phyloP scores from a whole-genome alignment of 2,113 vertebrate genomes.

The Rostratula benghalensis region DNA sequence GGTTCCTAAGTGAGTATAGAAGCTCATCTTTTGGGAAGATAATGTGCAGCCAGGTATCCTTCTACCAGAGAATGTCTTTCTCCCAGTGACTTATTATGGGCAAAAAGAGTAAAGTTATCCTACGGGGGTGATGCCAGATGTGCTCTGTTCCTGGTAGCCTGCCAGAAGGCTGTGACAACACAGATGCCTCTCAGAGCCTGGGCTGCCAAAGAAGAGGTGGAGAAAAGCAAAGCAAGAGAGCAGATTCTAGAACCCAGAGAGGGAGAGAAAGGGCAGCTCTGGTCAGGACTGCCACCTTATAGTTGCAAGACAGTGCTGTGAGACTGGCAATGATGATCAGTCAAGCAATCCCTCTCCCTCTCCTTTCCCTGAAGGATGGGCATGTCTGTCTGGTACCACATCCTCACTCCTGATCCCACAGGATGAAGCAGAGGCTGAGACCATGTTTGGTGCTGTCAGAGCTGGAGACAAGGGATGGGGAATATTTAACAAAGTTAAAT shows the following conservation, averaged over 20 bases:
- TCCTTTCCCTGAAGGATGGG: neutral
- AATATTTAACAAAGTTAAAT: neutral
- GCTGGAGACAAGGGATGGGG: neutral
- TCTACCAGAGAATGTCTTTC: neutral
- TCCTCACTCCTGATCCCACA: neutral
- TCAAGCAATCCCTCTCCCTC: neutral
- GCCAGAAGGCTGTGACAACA: neutral
- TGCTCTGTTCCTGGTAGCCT: neutral
- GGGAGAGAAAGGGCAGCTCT: neutral
- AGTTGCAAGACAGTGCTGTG: rapidly evolving
- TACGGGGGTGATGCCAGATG: neutral
- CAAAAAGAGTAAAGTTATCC: neutral
- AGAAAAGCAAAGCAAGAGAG: neutral
- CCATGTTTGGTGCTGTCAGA: neutral
- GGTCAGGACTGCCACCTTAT: neutral
- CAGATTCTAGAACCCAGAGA: neutral
- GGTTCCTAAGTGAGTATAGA: neutral
- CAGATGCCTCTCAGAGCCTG: neutral
- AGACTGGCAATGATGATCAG: neutral
- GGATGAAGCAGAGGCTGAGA: neutral
- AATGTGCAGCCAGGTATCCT: neutral
- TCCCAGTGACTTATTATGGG: neutral
- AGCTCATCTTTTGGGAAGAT: neutral
- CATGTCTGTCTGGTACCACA: neutral
- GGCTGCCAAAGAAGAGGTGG: neutral